A percentile compares a stretch with the other conserved stretches of the same genome.
Evolutionary conservation across 2,888 invertebrate genomes (phyloP).

Genomic region (Glaucopsyche alexis): DNA sequence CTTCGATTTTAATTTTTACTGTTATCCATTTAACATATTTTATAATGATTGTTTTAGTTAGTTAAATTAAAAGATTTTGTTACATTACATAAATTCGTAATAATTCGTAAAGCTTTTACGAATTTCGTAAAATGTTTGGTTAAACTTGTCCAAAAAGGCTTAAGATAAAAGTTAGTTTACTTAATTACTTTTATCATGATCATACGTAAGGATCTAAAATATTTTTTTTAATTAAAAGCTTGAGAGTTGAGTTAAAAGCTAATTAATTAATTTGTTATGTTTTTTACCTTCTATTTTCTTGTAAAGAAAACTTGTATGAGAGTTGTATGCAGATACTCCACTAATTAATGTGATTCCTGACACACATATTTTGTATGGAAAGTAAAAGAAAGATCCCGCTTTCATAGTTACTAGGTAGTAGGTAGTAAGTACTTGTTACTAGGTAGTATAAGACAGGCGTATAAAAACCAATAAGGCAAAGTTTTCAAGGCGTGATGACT

Average conservation of each 20-base stretch:
- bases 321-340: constrained; percentile 17
- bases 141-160: too few species aligned
- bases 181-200: too few species aligned
- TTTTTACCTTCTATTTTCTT: not conserved
- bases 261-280: not conserved
- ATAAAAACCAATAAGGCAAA: constrained; percentile 43
- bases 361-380: constrained; percentile 27
- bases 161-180: too few species aligned
- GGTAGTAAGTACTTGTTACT: too few species aligned
- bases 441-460: constrained; percentile 36
- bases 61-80: too few species aligned
- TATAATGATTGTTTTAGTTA: too few species aligned
- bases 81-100: too few species aligned
- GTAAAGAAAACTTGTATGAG: not conserved
- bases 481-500: constrained; percentile 55
- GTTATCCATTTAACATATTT: too few species aligned
- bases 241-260: not conserved
- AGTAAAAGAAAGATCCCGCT: constrained; percentile 28
- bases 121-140: too few species aligned
- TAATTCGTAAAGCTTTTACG: too few species aligned
- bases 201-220: too few species aligned
- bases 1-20: too few species aligned
- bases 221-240: not conserved
- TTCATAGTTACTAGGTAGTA: constrained; percentile 24
- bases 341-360: constrained; percentile 23